A percentile compares a stretch with the other conserved stretches of the same genome.
These are phyloP conservation scores for Arion vulgaris DNA, from an alignment of 1,140 invertebrate genomes.

Conservation along the genomic window DNA sequence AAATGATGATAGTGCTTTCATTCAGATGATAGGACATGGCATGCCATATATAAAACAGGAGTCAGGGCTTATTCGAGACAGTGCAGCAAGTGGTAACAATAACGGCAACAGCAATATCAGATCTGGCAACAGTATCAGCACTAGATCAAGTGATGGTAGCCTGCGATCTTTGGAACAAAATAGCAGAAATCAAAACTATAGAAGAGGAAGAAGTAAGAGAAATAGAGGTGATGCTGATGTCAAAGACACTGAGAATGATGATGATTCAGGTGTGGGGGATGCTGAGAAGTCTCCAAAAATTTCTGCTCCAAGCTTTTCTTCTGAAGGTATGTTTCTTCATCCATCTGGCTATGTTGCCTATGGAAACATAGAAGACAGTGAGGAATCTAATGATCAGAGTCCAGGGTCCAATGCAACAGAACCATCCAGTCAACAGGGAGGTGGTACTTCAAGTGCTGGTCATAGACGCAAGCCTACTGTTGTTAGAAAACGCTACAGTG, in stretches of 20 bases:
- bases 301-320: conserved; percentile 36
- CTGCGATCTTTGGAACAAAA: background rate
- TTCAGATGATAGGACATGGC: conserved; percentile 31
- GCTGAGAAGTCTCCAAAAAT: conserved; percentile 43
- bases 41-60: conserved; percentile 36
- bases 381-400: conserved; percentile 1
- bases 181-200: background rate
- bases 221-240: background rate
- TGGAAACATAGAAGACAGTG: conserved; percentile 17
- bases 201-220: background rate
- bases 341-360: conserved; percentile 40
- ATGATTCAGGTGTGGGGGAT: conserved; percentile 44
- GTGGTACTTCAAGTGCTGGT: background rate
- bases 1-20: conserved; percentile 17
- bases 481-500: conserved; percentile 27
- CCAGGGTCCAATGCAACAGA: background rate
- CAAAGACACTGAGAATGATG: background rate
- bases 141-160: background rate
- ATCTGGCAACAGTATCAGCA: background rate
- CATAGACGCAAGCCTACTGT: conserved; percentile 31
- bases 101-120: background rate
- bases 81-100: conserved; percentile 22
- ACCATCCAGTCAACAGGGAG: background rate
- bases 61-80: conserved; percentile 37
- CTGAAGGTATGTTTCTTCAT: conserved; percentile 36